Base-by-base conservation (phyloP, 2,113 vertebrate genomes). In the Triplophysa rosa region DNA sequence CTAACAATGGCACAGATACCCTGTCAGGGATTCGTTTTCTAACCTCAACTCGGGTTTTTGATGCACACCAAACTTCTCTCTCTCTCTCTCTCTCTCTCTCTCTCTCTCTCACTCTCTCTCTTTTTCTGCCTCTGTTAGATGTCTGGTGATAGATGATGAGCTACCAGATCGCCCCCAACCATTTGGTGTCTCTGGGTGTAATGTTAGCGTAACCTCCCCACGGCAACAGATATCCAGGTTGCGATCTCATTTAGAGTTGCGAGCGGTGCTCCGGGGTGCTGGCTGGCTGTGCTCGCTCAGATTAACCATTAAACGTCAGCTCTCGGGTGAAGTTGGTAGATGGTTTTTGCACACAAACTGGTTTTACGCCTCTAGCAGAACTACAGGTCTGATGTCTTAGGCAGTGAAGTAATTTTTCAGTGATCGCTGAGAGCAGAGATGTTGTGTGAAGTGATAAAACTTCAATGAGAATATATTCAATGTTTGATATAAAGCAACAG, bases 71-170 rank as follows among this genome's bases (percentile, higher is more conserved):
- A 6, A 74, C 23, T 56, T 58, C 26, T 29, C 29, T 24, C 1
- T 24, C 24, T 2, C 24, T 24, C 24, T n/a, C 49, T 45, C 21
- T 62, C 3, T 17, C 6, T 62, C 16, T 24, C 21, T 17, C 12
- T 14, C 14, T 45, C 54, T 61, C 26, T 40, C 37, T 40, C 37
- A 1, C 26, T 26, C 70, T 58, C 26, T 49, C 23, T 75, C 2
- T 26, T 2, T 63, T 45, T 47, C 24, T 19, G 12, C 23, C 17
- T 49, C 58, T 63, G 42, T 63, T 49, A 14, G 23, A 75, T 26
- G 23, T 75, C 40, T 49, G 21, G 10, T 63, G 42, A 49, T 49
- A 75, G 23, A 58, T 58, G 24, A 63, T 75, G 40, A 62, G 68
- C 52, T 17, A 29, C 23, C 24, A 61, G 11, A 49, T 62, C 67